phyloP scores from a whole-genome alignment of 2,797 vertebrate genomes.

The Anguilla anguilla region DNA sequence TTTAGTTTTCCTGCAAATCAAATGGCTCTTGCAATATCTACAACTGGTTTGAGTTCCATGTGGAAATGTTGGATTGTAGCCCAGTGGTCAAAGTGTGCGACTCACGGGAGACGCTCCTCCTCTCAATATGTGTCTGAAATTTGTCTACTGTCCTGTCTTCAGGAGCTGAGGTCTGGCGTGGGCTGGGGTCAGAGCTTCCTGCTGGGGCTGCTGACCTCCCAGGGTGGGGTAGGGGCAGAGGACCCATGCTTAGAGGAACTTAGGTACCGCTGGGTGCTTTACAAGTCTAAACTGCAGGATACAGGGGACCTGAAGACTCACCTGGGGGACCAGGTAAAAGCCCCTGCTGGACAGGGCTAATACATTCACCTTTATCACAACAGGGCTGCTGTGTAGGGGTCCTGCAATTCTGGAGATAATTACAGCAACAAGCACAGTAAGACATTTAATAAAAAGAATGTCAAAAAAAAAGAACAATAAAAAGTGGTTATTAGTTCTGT shows the following conservation, averaged over 20 bases:
- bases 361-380: background rate
- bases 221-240: background rate
- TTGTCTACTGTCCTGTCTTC: background rate
- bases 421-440: too few species aligned
- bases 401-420: too few species aligned
- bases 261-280: slow-evolving; percentile 9
- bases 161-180: background rate
- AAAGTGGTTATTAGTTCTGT: background rate
- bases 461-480: background rate
- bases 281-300: background rate
- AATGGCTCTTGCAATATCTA: background rate
- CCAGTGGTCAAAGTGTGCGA: background rate
- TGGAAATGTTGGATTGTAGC: background rate
- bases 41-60: background rate
- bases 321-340: background rate
- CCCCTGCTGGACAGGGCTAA: background rate
- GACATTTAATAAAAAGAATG: too few species aligned
- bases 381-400: too few species aligned
- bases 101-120: background rate
- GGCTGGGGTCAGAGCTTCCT: background rate
- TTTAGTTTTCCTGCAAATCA: background rate
- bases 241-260: background rate
- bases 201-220: background rate
- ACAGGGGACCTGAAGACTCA: background rate
- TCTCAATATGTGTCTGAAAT: background rate